Evolutionary conservation across 2,888 invertebrate genomes (phyloP).

Genomic region (Macaria liturata): DNA sequence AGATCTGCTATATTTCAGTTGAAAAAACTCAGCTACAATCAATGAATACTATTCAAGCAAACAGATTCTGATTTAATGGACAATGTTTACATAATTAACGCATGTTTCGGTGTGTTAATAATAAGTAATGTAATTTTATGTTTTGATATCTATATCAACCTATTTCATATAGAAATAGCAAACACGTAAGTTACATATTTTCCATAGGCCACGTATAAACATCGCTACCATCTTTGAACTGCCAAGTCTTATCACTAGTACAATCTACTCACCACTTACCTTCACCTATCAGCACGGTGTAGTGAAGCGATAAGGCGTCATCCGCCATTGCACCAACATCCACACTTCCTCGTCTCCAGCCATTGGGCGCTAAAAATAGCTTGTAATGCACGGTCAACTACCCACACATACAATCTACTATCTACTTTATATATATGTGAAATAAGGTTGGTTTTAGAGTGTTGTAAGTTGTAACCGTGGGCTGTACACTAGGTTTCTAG

Average conservation of each 20-base stretch:
- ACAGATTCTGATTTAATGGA: no score
- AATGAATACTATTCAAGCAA: no score
- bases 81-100: no score
- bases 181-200: no score
- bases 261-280: no score
- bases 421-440: neutral
- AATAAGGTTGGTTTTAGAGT: slow-evolving; percentile 11
- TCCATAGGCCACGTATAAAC: neutral
- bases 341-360: slow-evolving; percentile 32
- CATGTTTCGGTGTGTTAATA: no score
- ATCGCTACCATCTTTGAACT: neutral
- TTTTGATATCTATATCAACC: no score
- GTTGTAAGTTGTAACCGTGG: slow-evolving; percentile 22
- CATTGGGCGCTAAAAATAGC: slow-evolving; percentile 49
- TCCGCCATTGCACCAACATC: slow-evolving; percentile 30
- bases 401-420: neutral
- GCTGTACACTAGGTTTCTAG: slow-evolving; percentile 37
- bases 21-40: no score
- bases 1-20: no score
- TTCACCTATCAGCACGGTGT: neutral
- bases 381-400: slow-evolving; percentile 19
- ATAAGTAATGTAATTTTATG: no score
- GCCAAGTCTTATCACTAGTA: no score
- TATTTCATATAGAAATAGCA: no score
- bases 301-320: slow-evolving; percentile 25